These are phyloP conservation scores for Busseola fusca DNA, from an alignment of 2,888 invertebrate species.

Conservation along the genomic window DNA sequence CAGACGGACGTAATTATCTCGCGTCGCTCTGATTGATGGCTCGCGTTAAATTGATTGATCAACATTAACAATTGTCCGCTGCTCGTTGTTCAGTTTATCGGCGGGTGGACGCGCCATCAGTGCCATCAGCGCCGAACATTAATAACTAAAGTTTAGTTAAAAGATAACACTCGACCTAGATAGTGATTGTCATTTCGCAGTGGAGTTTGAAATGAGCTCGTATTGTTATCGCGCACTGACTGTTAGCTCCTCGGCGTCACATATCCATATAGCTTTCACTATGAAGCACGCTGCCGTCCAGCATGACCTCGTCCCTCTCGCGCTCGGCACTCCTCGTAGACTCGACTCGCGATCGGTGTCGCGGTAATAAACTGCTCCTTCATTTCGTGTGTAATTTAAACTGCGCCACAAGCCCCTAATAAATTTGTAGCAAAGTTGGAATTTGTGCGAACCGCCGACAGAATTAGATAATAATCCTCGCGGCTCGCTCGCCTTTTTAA, in stretches of 20 bases:
- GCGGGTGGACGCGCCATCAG: slow-evolving; percentile 26
- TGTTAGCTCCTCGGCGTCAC: neutral
- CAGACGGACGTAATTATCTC: slow-evolving; percentile 39
- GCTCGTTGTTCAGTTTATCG: slow-evolving; percentile 23
- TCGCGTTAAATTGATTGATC: slow-evolving; percentile 64
- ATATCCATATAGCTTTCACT: neutral
- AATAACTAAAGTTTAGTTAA: slow-evolving; percentile 49
- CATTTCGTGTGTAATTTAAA: slow-evolving; percentile 59
- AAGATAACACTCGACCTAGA: slow-evolving; percentile 44
- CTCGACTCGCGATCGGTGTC: slow-evolving; percentile 13
- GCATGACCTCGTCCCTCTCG: neutral
- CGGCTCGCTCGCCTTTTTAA: slow-evolving; percentile 67
- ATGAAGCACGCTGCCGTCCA: neutral
- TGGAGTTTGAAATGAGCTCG: slow-evolving; percentile 12
- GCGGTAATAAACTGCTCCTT: slow-evolving; percentile 62
- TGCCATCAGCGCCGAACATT: slow-evolving; percentile 21
- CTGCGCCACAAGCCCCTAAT: slow-evolving; percentile 56
- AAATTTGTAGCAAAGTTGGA: slow-evolving; percentile 65
- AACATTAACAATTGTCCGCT: slow-evolving; percentile 47
- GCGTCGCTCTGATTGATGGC: slow-evolving; percentile 59
- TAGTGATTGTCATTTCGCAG: slow-evolving; percentile 26
- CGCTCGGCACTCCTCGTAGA: neutral
- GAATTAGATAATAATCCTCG: slow-evolving; percentile 72
- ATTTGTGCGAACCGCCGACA: slow-evolving; percentile 61
- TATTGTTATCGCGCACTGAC: neutral